Conservation (phyloP, 1,140 invertebrate species). For the Macrotrachela quadricornifera region DNA sequence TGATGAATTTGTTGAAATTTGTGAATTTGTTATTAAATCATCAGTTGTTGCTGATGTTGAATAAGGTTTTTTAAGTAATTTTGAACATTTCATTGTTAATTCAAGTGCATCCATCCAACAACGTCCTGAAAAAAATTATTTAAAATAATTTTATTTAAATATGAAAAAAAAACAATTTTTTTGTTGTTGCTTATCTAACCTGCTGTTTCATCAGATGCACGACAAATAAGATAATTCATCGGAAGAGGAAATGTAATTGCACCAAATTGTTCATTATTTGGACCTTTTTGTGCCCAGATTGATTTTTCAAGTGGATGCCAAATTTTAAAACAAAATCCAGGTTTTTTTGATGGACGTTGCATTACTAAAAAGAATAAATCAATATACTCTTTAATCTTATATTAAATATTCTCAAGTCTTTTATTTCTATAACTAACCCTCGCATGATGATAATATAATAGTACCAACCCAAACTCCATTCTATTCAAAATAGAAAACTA, state of each 20-base stretch:
- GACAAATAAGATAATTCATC: slow-evolving; percentile 71
- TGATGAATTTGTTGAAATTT: background rate
- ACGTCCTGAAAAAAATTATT: no score
- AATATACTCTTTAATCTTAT: no score
- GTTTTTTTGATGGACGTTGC: slow-evolving; percentile 77
- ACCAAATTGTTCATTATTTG: slow-evolving; percentile 1
- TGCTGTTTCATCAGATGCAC: slow-evolving; percentile 62
- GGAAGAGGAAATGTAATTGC: slow-evolving; percentile 36
- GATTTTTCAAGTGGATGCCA: slow-evolving; percentile 80
- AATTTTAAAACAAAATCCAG: slow-evolving; percentile 88
- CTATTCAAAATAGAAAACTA: slow-evolving; percentile 32
- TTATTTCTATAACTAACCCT: slow-evolving; percentile 20
- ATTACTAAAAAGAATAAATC: slow-evolving; percentile 43
- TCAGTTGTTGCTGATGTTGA: background rate
- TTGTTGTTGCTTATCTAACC: slow-evolving; percentile 16
- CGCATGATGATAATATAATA: slow-evolving; percentile 65
- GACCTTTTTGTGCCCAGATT: slow-evolving; percentile 59
- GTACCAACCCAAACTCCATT: slow-evolving; percentile 83
- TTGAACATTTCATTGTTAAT: slow-evolving; percentile 60
- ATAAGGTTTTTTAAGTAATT: slow-evolving; percentile 32
- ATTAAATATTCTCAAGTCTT: no score
- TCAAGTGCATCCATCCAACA: slow-evolving; percentile 73
- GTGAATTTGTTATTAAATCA: background rate
- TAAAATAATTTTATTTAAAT: no score
- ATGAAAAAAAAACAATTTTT: no score